A percentile compares a stretch with the other conserved stretches of the same genome.
Conservation (phyloP, 2,888 invertebrate species). For the Agrotis segetum region DNA sequence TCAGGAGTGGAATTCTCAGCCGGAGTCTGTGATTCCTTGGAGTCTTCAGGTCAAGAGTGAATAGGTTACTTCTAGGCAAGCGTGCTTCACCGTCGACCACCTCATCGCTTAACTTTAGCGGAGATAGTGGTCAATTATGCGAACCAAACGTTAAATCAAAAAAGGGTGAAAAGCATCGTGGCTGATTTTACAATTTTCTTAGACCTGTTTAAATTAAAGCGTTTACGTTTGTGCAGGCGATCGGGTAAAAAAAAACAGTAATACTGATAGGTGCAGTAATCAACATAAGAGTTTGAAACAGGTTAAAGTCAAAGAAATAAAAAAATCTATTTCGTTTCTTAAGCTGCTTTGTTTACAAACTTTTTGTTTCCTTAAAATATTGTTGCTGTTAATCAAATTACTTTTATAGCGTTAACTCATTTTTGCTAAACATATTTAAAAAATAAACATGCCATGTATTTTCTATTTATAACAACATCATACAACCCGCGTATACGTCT, state of each 20-base stretch:
- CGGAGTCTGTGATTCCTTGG: no score
- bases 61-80: no score
- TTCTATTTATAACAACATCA: conserved; percentile 56
- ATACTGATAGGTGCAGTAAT: no score
- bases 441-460: conserved; percentile 43
- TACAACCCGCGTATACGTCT: conserved; percentile 61
- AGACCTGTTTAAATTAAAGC: background rate
- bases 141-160: background rate
- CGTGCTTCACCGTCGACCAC: no score
- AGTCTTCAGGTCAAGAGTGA: no score
- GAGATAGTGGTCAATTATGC: no score
- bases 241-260: no score
- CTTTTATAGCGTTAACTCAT: background rate
- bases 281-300: no score
- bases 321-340: background rate
- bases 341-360: background rate
- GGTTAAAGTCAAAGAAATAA: no score
- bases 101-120: no score
- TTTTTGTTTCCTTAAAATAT: background rate
- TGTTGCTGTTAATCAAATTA: conserved; percentile 28
- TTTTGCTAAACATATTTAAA: conserved; percentile 16
- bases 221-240: no score
- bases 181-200: background rate
- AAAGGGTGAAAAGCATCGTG: background rate
- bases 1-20: no score